Base-by-base conservation (phyloP, 2,113 vertebrate genomes). In the Meleagris gallopavo region DNA sequence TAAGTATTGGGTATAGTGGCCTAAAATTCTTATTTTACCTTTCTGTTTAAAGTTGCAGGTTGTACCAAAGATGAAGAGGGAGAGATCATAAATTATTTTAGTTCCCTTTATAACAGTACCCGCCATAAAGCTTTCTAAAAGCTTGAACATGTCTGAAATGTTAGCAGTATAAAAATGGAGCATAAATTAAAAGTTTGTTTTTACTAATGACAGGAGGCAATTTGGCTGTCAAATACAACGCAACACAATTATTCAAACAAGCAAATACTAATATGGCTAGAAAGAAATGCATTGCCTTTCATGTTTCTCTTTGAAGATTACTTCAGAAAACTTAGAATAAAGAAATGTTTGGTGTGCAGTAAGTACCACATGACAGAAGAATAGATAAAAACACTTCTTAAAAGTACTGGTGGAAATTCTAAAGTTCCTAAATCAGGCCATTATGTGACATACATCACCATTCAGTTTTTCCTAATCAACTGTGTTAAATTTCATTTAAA, bases 121-220 rank as follows among this genome's bases (percentile, higher is more conserved):
- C 78, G 41, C 6, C 58, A 7, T 60, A n/a, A 29, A 67, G 6
- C 50, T 55, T 88, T 57, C 21, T 78, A 86, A 88, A 71, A 52
- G 43, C 61, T 73, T 64, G 36, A 62, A 66, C 72, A 32, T 91
- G 62, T 87, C 40, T 93, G 75, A 91, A 93, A 89, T 73, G 79
- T 43, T 76, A 88, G 17, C 30, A 90, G 54, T 72, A 76, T 61
- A 32, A 88, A 90, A 80, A 67, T 38, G 21, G 14, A 57, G 20
- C 36, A 80, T 89, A 95, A 93, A 87, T 91, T 91, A 85, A 66
- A 87, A 76, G 29, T 76, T 87, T 93, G 54, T 93, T 36, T 29
- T 87, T 66, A 83, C 27, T 88, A 85, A 94, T 87, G 70, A 55
- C 61, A 86, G 66, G 22, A 72, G 43, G 40, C 73, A 92, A 85